phyloP scores from a whole-genome alignment of 92 coral and sea anemone genomes.

The Meandrina meandrites region DNA sequence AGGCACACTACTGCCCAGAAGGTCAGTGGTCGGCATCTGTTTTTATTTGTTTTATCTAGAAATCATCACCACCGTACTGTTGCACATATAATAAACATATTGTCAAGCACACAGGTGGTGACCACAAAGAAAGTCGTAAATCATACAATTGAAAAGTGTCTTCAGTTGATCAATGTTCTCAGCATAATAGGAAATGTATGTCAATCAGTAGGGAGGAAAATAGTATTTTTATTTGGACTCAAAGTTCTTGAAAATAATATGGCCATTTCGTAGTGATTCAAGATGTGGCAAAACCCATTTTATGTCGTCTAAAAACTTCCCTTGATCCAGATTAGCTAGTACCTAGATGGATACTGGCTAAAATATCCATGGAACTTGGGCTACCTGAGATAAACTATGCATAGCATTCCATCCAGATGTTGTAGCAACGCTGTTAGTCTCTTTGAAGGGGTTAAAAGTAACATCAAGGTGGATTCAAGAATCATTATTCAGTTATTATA shows the following conservation, averaged over 20 bases:
- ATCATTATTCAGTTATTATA: neutral
- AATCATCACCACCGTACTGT: neutral
- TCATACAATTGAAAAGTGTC: neutral
- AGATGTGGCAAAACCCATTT: neutral
- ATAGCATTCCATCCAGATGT: neutral
- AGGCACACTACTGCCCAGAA: constrained; percentile 93
- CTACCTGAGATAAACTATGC: neutral
- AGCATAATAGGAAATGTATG: neutral
- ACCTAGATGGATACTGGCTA: neutral
- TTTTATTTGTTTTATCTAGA: neutral
- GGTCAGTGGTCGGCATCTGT: constrained; percentile 46
- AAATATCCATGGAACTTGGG: neutral
- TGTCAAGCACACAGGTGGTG: neutral
- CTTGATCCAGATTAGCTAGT: neutral
- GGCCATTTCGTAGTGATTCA: neutral
- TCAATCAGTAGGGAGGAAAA: neutral
- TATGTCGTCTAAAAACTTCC: neutral
- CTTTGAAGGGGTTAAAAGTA: neutral
- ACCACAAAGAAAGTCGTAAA: neutral
- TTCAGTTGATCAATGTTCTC: neutral
- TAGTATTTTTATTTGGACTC: neutral
- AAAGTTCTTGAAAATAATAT: neutral
- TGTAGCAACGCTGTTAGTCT: neutral
- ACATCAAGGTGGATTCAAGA: neutral
- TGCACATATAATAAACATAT: neutral